Evolutionary conservation across 1,140 invertebrate genomes (phyloP), one percentile per base, ranked within the genome.

Genomic region (Musca vetustissima): DNA sequence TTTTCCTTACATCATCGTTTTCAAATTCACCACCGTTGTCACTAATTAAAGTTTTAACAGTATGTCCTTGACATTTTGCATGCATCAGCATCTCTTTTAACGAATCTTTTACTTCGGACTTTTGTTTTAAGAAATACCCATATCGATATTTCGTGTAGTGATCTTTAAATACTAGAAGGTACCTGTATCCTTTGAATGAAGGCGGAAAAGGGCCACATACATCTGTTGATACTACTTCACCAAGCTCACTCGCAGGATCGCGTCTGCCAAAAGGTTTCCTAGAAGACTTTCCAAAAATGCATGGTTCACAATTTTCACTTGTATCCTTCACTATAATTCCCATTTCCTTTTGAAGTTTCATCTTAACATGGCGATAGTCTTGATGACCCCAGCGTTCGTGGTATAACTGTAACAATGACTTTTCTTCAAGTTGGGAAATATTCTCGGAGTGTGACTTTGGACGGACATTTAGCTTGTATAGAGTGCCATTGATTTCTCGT

Each of bases 161-260:
- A 15, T 57, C 53, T 57, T 57, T 57, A 28, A 21, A 57, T 24
- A 57, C 25, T 11, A 57, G 17, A 21, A 57, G 21, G 21, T 24
- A 57, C 14, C 21, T 22, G 14, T 21, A 24, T 28, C 25, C 25
- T 22, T 9, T 57, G 21, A 57, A 57, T 28, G 53, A 57, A 24
- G 21, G 21, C 15, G 53, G 21, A 22, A 57, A 57, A 24, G 53
- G 53, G 21, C 53, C 53, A 57, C 53, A 57, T 14, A 57, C 53
- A 57, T 28, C 53, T 8, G 53, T 28, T 21, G 53, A 57, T 24
- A 57, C 21, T 15, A 57, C 4, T 28, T 57, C 21, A 13, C 53
- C 53, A 21, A 19, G 53, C 7, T 22, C 21, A 21, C 15, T 24
- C 4, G 53, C 21, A 17, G 21, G 1, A 6, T 57, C 53, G 9